phyloP scores from a whole-genome alignment of 2,888 invertebrate genomes.

The Alloplasta piceator region DNA sequence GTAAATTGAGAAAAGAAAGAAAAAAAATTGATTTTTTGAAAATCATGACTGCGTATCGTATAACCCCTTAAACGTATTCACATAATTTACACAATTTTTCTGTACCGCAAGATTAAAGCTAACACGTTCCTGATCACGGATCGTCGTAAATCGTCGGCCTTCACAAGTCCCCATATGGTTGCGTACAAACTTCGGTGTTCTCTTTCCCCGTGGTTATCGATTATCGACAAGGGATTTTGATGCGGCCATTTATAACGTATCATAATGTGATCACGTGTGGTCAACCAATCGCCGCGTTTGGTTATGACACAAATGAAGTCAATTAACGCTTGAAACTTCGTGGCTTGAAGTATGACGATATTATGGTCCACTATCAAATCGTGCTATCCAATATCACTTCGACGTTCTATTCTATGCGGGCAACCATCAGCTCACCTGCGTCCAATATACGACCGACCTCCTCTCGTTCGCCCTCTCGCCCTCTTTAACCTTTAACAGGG shows the following conservation, averaged over 20 bases:
- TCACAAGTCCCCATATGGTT: neutral
- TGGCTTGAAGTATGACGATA: constrained; percentile 17
- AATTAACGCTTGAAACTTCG: constrained; percentile 65
- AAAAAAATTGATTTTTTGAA: too few relatives aligned
- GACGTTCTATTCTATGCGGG: neutral
- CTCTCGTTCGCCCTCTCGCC: constrained; percentile 31
- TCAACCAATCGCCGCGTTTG: constrained; percentile 36
- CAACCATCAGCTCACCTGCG: constrained; percentile 34
- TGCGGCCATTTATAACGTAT: constrained; percentile 46
- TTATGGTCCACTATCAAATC: constrained; percentile 22
- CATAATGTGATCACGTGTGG: constrained; percentile 56
- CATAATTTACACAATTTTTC: neutral
- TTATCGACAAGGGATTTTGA: constrained; percentile 54
- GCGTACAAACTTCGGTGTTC: neutral
- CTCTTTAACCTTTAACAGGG: constrained; percentile 54
- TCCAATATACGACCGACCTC: constrained; percentile 44
- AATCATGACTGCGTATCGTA: too few relatives aligned
- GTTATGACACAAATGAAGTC: constrained; percentile 64
- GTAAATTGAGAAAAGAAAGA: too few relatives aligned
- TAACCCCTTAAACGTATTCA: too few relatives aligned
- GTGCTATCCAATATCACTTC: neutral
- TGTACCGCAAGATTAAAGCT: neutral
- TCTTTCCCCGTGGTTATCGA: constrained; percentile 53
- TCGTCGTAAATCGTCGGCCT: neutral
- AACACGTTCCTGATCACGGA: neutral